Conservation (phyloP, 2,113 vertebrate species). For the Saguinus imperator region DNA sequence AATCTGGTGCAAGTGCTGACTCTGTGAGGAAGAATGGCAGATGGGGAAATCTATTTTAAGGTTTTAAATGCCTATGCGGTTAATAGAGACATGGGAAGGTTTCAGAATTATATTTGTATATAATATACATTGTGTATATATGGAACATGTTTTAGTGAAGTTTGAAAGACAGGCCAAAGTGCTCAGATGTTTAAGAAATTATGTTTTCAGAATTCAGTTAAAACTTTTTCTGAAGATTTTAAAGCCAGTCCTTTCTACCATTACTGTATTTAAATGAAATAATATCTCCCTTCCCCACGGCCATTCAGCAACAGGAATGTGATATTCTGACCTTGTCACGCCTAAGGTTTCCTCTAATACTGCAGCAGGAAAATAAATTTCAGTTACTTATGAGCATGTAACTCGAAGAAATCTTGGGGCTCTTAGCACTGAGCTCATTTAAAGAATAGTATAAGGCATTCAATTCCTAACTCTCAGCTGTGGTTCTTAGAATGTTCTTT, state of each 20-base stretch:
- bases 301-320: background rate
- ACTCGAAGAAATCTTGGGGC: background rate
- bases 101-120: background rate
- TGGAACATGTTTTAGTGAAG: background rate
- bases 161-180: background rate
- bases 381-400: background rate
- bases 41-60: background rate
- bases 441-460: background rate
- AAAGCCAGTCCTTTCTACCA: background rate
- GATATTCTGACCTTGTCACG: background rate
- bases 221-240: background rate
- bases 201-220: background rate
- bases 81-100: background rate
- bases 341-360: background rate
- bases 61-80: background rate
- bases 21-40: background rate
- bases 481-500: background rate
- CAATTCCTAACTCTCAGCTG: background rate
- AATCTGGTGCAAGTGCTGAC: background rate
- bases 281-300: background rate
- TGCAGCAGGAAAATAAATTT: background rate
- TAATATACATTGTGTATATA: background rate
- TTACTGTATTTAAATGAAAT: background rate
- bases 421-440: background rate
- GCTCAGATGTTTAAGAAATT: background rate